Percentiles rank a stretch among this genome's conserved stretches.
Conservation (phyloP, 1,140 invertebrate species). For the Meloidogyne exigua region DNA sequence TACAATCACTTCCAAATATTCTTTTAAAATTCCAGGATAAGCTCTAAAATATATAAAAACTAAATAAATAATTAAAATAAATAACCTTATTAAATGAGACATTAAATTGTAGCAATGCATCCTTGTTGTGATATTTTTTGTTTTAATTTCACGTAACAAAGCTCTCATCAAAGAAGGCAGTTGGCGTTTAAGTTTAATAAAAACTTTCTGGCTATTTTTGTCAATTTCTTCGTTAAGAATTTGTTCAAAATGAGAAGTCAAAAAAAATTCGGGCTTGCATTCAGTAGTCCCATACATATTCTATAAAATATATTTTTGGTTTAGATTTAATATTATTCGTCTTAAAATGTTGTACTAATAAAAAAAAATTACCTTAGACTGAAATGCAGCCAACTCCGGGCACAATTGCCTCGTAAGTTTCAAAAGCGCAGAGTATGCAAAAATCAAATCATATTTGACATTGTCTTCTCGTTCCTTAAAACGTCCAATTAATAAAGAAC, state of each 20-base stretch:
- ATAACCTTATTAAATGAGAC: constrained; percentile 78
- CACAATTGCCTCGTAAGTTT: constrained; percentile 70
- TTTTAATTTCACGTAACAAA: constrained; percentile 83
- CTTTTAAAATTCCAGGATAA: constrained; percentile 35
- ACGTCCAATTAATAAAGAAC: constrained; percentile 38
- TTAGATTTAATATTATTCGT: too few relatives aligned
- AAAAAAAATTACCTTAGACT: constrained; percentile 20
- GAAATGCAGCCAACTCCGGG: constrained; percentile 28
- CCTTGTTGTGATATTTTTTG: constrained; percentile 87
- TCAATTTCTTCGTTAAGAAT: constrained; percentile 25
- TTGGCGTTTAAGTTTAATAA: constrained; percentile 13
- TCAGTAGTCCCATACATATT: constrained; percentile 8
- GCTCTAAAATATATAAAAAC: constrained; percentile 33
- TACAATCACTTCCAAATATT: constrained; percentile 40
- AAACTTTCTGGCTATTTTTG: constrained; percentile 14
- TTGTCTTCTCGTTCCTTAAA: constrained; percentile 90
- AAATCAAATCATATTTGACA: constrained; percentile 95
- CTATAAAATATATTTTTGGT: background rate
- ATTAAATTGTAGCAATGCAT: constrained; percentile 86
- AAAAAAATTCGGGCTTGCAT: constrained; percentile 5
- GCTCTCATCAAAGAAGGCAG: constrained; percentile 77
- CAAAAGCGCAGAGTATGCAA: constrained; percentile 88
- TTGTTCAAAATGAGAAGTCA: constrained; percentile 4
- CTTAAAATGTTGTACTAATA: too few relatives aligned
- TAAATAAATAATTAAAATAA: constrained; percentile 10